Conservation (phyloP, 2,113 vertebrate species). For the Anseranas semipalmata region DNA sequence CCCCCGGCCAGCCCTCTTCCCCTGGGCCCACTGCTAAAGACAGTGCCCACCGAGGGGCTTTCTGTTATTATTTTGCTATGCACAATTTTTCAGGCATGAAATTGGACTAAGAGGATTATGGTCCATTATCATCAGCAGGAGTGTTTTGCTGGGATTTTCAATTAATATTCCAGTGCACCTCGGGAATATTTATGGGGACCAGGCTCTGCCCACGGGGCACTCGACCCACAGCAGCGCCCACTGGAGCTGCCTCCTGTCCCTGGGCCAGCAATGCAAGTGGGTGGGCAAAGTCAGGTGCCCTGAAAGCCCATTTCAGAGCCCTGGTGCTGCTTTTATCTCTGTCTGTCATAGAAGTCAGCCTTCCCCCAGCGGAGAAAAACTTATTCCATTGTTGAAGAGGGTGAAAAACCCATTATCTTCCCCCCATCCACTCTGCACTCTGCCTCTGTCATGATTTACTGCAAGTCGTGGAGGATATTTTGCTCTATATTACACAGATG, state of each 20-base stretch:
- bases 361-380: constrained; percentile 51
- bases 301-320: background rate
- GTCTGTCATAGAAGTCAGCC: constrained; percentile 11
- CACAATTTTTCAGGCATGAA: constrained; percentile 67
- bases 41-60: background rate
- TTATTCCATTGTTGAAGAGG: constrained; percentile 62
- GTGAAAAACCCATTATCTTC: constrained; percentile 65
- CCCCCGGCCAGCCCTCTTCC: background rate
- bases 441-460: constrained; percentile 65
- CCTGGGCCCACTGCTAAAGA: background rate
- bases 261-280: background rate
- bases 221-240: background rate
- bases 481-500: constrained; percentile 68
- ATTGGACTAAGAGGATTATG: constrained; percentile 70
- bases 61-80: constrained; percentile 30
- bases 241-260: background rate
- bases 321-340: constrained; percentile 46
- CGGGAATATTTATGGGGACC: background rate
- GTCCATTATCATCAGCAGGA: constrained; percentile 62
- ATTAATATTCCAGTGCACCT: constrained; percentile 49
- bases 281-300: background rate
- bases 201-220: background rate
- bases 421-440: constrained; percentile 48
- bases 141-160: constrained; percentile 55
- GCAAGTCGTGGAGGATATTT: constrained; percentile 61